Evolutionary conservation across 2,797 vertebrate genomes (phyloP), one percentile per base, ranked within the genome.

Genomic region (Nyctalus aviator): DNA sequence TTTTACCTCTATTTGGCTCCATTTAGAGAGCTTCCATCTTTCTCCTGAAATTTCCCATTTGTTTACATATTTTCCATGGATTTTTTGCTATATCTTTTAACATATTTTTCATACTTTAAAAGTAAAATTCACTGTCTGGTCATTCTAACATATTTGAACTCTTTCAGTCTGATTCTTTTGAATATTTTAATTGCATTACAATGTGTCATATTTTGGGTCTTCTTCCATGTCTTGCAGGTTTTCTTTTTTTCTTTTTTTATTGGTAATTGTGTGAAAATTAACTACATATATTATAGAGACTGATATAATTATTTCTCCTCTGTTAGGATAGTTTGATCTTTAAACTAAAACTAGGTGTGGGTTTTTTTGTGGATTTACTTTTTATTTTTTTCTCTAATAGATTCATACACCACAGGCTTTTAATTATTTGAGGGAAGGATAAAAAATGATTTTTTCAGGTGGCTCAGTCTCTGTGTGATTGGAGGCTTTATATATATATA

Each of bases 391-490:
- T 27, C 32, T 41, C 2, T 76, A 17, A 21, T 50, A 37, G 3
- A 41, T 41, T 69, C 17, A 30, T 30, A 73, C 7, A 46, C 37
- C 21, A 15, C 11, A 81, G 44, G 4, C 4, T 92, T 86, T 87
- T 59, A 55, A 41, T 64, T 86, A 50, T 76, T 75, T 76, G 72
- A 41, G 20, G 20, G 30, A 1, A 48, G 20, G 48, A 81, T 46
- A 18, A 99, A 11, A 50, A 37, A 21, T 11, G 1, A 5, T 41
- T 73, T 12, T 21, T 66, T 81, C 78, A 55, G n/a, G 32, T 14
- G 20, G 11, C 4, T 75, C 48, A 57, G n/a, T 48, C n/a, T 73
- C 17, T 21, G 15, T 57, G 50, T 50, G 48, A 57, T 37, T 48
- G 37, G 35, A 81, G 30, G 48, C n/a, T 68, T 68, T 68, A 41